These are phyloP conservation scores for Trypoxylon attenuatum DNA, from an alignment of 2,888 invertebrate genomes.

Conservation along the genomic window DNA sequence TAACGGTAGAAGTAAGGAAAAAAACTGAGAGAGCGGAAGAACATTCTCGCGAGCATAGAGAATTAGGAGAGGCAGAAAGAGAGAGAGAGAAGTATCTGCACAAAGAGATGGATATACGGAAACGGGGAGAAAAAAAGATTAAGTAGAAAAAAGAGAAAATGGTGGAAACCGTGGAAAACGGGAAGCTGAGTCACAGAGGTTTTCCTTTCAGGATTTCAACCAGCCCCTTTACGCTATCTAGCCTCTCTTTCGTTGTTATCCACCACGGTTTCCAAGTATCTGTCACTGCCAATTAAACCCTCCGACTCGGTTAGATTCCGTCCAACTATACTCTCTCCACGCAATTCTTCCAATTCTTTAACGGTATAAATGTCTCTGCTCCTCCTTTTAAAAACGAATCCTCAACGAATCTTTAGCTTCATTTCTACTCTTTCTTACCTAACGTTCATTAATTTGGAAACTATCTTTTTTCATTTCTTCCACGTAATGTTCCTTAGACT, in stretches of 20 bases:
- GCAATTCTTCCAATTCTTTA: no score
- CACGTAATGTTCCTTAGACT: no score
- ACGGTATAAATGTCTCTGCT: no score
- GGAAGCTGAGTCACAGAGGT: not conserved
- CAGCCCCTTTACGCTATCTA: not conserved
- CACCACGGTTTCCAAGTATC: not conserved
- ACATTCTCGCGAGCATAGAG: no score
- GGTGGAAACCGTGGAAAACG: not conserved
- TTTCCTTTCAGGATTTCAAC: not conserved
- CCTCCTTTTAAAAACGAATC: no score
- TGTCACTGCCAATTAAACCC: slow-evolving; percentile 14
- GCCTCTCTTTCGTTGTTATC: not conserved
- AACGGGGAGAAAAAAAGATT: slow-evolving; percentile 2
- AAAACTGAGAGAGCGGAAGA: slow-evolving; percentile 3
- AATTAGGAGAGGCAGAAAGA: no score
- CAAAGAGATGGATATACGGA: not conserved
- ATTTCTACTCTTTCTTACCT: no score
- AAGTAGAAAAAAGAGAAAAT: not conserved
- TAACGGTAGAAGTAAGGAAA: not conserved
- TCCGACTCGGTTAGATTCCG: not conserved
- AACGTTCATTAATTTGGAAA: no score
- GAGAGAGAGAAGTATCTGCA: not conserved
- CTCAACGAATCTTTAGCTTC: no score
- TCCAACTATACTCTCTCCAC: not conserved
- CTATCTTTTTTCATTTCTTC: no score